These are phyloP conservation scores for Nomada fabriciana DNA, from an alignment of 2,888 invertebrate species.

Conservation along the genomic window DNA sequence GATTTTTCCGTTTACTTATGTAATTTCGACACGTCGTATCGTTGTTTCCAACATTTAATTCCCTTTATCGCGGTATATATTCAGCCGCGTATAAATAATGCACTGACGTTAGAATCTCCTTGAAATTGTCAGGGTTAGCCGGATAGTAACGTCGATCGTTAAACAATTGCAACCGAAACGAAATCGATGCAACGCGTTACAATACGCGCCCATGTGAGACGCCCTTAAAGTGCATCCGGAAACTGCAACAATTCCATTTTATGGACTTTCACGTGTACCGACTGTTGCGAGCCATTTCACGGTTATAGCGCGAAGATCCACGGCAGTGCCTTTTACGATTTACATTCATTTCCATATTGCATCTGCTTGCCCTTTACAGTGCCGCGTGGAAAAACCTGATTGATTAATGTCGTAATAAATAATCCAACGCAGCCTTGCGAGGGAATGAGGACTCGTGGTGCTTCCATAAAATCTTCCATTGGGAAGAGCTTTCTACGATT, in stretches of 20 bases:
- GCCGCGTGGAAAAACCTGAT: slow-evolving; percentile 60
- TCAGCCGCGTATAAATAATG: slow-evolving; percentile 17
- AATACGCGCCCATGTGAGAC: slow-evolving; percentile 21
- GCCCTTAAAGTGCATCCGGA: slow-evolving; percentile 63
- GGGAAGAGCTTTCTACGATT: slow-evolving; percentile 27
- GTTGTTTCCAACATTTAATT: neutral
- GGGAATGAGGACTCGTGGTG: slow-evolving; percentile 59
- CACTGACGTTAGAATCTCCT: slow-evolving; percentile 22
- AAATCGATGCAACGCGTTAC: slow-evolving; percentile 45
- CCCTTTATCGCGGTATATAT: neutral
- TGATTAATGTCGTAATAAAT: slow-evolving; percentile 77
- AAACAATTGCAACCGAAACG: slow-evolving; percentile 39
- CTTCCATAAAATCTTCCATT: slow-evolving; percentile 61
- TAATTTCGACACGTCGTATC: neutral
- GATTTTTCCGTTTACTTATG: no score
- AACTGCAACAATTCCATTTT: slow-evolving; percentile 79
- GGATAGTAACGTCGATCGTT: slow-evolving; percentile 40
- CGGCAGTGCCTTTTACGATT: slow-evolving; percentile 78
- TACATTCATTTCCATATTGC: slow-evolving; percentile 79
- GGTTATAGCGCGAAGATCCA: slow-evolving; percentile 61
- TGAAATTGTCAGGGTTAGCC: slow-evolving; percentile 20
- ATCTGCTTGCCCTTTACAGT: slow-evolving; percentile 71
- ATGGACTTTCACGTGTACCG: slow-evolving; percentile 73
- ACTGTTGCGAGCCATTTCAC: slow-evolving; percentile 68
- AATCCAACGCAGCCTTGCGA: slow-evolving; percentile 65